Base-by-base conservation (phyloP, 2,888 invertebrate genomes). In the Limnephilus auricula region DNA sequence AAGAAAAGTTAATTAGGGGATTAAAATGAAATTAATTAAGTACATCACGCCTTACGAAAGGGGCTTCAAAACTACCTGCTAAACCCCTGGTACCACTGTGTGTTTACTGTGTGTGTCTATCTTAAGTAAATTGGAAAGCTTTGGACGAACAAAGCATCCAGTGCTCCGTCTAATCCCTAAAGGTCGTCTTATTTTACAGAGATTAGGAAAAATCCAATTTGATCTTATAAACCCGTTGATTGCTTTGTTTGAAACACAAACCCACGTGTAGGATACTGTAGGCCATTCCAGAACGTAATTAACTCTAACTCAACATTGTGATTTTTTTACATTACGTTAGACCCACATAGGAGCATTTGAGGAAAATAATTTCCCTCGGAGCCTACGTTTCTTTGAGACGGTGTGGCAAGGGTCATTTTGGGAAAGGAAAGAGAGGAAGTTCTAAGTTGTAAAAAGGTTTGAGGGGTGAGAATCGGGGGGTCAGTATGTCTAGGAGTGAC, bases 141-240 rank as follows among this genome's bases (percentile, higher is more conserved):
- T 32, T 80, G 80, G 65, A 25, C 18, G 32, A 32, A 80, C 80
- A 80, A 32, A 80, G 31, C 80, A 32, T 80, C 9, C 65, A 65
- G 25, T 65, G 65, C 65, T 80, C 13, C 32, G 30, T 32, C 80
- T 30, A 32, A 32, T 80, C 30, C 80, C 80, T 32, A 80, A 32
- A 31, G 80, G 80, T 80, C 32, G 13, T 15, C 80, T 80, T 80
- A 32, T 80, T 80, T 65, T 65, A 65, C 18, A 1, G 65, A 65
- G 65, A 65, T 65, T 80, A 80, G 32, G 80, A 80, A 80, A 80
- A 80, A 80, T 32, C 80, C 32, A 80, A 31, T 32, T 32, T 25
- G 32, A 80, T 80, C 80, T 31, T 80, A 80, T 18, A 32, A 80
- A 32, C 80, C 30, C 80, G 80, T 80, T 80, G 80, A 80, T 80